Base-by-base conservation (phyloP, 2,113 vertebrate species). In the Colaptes auratus region DNA sequence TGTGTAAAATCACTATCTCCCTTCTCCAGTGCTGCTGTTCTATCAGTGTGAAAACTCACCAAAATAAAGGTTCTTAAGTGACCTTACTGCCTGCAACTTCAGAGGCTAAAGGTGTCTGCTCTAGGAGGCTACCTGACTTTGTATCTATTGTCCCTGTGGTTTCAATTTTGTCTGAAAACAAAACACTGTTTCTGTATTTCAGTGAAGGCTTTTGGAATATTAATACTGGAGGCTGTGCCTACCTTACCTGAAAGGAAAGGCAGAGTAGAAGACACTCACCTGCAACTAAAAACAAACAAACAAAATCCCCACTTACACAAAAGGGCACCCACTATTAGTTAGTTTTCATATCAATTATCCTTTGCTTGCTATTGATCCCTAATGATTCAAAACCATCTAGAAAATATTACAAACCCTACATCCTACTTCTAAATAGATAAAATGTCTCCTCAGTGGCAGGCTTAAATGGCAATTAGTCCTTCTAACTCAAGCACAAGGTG, bases 41-140 rank as follows among this genome's bases (percentile, higher is more conserved):
- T 3, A 81, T 0, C 13, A 19, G 9, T 12, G 11, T 42, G 24
- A 52, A 75, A 60, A 75, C 3, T 27, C 28, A 12, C 13, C 4
- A 17, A 39, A 31, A 72, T 9, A 55, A 13, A 24, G 42, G 9
- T 50, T 71, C n/a, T 25, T 30, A 31, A 70, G 14, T 15, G 75
- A 66, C 25, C 27, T 33, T 27, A 48, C 33, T 80, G 90, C 18
- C 80, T 50, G 28, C 31, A 65, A 0, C 24, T 72, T 50, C 65
- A 44, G 39, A 56, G 30, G 46, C 59, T 71, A 28, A 48, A 24
- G 25, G 55, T 6, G 7, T 5, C 76, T 28, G n/a, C 53, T 55
- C 33, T 60, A 36, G 56, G 14, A 65, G 20, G 18, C 24, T 2
- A 0, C 0, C 0, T 6, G 17, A 20, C 15, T 58, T 67, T 4